Conservation (phyloP, 1,140 invertebrate genomes). For the Carposina sasakii region DNA sequence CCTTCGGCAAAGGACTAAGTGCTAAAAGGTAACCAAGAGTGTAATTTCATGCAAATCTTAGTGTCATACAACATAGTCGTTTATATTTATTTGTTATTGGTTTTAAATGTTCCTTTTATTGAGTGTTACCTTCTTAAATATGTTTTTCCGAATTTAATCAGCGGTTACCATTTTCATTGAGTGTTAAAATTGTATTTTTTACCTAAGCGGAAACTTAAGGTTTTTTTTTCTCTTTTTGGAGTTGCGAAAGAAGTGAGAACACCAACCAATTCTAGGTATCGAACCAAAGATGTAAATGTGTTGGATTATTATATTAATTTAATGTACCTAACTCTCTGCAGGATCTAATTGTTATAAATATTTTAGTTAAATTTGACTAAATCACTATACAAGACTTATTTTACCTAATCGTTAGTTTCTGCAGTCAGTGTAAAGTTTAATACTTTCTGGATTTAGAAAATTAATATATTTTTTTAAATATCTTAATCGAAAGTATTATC, state of each 20-base stretch:
- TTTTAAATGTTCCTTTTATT: conserved; percentile 10
- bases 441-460: too few species aligned
- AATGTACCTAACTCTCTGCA: too few species aligned
- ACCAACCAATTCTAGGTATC: conserved; percentile 61
- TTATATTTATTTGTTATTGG: conserved; percentile 10
- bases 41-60: background rate
- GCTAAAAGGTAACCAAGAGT: conserved; percentile 20
- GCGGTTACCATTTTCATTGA: conserved; percentile 37
- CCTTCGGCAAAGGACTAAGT: too few species aligned
- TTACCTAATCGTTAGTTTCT: too few species aligned
- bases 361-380: too few species aligned
- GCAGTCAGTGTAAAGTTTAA: too few species aligned
- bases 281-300: conserved; percentile 69
- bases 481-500: too few species aligned
- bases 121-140: conserved; percentile 1
- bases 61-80: conserved; percentile 20
- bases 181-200: conserved; percentile 30
- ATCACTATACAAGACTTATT: too few species aligned
- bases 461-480: too few species aligned
- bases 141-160: conserved; percentile 11
- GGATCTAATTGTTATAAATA: too few species aligned
- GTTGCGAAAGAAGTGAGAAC: conserved; percentile 28
- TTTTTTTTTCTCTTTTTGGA: background rate
- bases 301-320: conserved; percentile 61
- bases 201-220: background rate